These are phyloP conservation scores for Plotosus lineatus DNA, from an alignment of 2,113 vertebrate species.

Conservation along the genomic window DNA sequence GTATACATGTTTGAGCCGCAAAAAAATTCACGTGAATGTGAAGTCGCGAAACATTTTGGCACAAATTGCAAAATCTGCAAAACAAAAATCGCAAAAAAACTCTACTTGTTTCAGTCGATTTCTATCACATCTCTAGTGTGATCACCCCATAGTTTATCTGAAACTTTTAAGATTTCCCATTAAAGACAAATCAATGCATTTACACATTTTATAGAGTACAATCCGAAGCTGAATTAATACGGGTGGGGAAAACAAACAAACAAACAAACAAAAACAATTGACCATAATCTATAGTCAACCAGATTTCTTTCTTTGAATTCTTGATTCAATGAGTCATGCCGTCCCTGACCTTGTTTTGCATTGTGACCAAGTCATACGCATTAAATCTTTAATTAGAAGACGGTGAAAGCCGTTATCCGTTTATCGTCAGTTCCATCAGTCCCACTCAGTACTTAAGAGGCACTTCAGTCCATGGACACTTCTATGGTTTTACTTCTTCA, in stretches of 20 bases:
- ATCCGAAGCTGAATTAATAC: background rate
- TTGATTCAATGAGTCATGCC: slow-evolving; percentile 8
- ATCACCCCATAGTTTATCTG: background rate
- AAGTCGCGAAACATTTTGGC: too few species aligned
- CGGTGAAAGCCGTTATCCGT: background rate
- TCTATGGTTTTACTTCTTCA: background rate
- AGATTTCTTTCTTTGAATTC: background rate
- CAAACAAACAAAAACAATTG: background rate
- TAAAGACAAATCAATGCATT: background rate
- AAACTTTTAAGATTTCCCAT: background rate
- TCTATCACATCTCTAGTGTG: too few species aligned
- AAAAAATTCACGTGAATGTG: too few species aligned
- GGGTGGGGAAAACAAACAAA: background rate
- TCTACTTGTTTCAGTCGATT: too few species aligned
- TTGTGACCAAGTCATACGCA: background rate
- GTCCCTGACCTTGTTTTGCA: slow-evolving; percentile 7
- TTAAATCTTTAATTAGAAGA: background rate
- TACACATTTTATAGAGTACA: background rate
- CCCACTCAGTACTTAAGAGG: background rate
- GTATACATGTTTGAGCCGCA: too few species aligned
- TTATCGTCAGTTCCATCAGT: background rate
- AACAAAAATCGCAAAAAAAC: too few species aligned
- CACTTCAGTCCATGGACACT: too few species aligned
- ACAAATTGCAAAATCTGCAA: too few species aligned
- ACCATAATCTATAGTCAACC: slow-evolving; percentile 2